A percentile compares a stretch with the other conserved stretches of the same genome.
Evolutionary conservation across 92 coral and sea anemone genomes (phyloP).

Genomic region (Heteractis magnifica): DNA sequence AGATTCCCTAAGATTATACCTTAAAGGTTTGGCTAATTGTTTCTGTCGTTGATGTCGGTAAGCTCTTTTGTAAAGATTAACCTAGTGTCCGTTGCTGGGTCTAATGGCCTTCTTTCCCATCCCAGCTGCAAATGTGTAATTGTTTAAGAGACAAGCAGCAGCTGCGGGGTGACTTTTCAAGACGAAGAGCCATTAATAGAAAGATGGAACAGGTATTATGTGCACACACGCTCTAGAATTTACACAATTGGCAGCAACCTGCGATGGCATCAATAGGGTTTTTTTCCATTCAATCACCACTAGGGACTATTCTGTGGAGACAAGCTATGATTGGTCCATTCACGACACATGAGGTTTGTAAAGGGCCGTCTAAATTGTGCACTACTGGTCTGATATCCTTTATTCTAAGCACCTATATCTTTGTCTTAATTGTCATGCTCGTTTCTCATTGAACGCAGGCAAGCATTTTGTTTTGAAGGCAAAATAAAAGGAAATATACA

Average conservation of each 20-base stretch:
- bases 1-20: conserved; percentile 55
- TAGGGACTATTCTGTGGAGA: conserved; percentile 83
- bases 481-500: conserved; percentile 27
- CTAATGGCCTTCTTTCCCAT: conserved; percentile 52
- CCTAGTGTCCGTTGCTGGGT: conserved; percentile 88
- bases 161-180: conserved; percentile 74
- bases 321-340: conserved; percentile 70
- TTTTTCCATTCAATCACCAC: conserved; percentile 78
- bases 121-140: conserved; percentile 88
- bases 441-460: conserved; percentile 71
- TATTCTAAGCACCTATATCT: conserved; percentile 74
- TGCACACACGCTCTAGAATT: conserved; percentile 89
- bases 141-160: conserved; percentile 80
- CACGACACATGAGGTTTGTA: conserved; percentile 80
- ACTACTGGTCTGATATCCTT: conserved; percentile 73
- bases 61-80: conserved; percentile 69
- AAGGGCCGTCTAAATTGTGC: conserved; percentile 76
- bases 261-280: conserved; percentile 75
- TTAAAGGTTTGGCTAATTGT: conserved; percentile 70
- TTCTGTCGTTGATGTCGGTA: conserved; percentile 77
- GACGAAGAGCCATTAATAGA: conserved; percentile 77
- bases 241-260: conserved; percentile 95
- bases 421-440: conserved; percentile 96
- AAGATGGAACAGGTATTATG: conserved; percentile 85
- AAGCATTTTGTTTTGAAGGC: conserved; percentile 60